Evolutionary conservation across 2,888 invertebrate species (phyloP), one percentile per base, ranked within the genome.

Genomic region (Eupeodes luniger): DNA sequence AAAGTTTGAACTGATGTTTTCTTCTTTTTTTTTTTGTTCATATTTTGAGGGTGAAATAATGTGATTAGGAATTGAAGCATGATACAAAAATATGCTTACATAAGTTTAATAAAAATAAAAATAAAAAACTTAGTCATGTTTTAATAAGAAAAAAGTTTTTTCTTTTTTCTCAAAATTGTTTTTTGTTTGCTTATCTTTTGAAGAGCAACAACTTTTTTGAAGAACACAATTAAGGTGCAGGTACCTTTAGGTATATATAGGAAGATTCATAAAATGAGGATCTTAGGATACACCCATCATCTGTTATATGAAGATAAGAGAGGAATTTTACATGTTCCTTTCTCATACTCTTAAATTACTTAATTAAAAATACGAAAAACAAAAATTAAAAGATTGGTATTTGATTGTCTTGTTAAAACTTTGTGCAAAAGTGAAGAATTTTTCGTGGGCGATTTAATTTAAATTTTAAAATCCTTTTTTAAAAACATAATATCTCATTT

Each of bases 21-120:
- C 16, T 44, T 51, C 12, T 12, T 51, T 51, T 51, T 3, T n/a
- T 11, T 55, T 19, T 55, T 55, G 16, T 55, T 55, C 11, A 16
- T 16, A 6, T 53, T 53, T 61, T 66, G 40, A 40, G 40, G 34
- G 47, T 27, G 1, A 59, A 59, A 49, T 59, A 59, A 40, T 40
- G 40, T 57, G 57, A 59, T 72, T 55, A 72, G 12, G 72, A 59
- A 59, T 72, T 72, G 72, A 72, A n/a, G 72, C 57, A 12, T 57
- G 44, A 66, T 47, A 27, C 19, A 14, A 47, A 59, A 66, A 27
- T 49, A 27, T 64, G 47, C 1, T 49, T 57, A 12, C 27, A 34
- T 69, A 36, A 36, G 51, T 69, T 69, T 16, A n/a, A 16, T 16
- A 44, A 40, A 11, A 55, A 19, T 16, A 40, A 27, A 11, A 47